Evolutionary conservation across 2,113 vertebrate genomes (phyloP).

Genomic region (Cyprinodon tularosa): DNA sequence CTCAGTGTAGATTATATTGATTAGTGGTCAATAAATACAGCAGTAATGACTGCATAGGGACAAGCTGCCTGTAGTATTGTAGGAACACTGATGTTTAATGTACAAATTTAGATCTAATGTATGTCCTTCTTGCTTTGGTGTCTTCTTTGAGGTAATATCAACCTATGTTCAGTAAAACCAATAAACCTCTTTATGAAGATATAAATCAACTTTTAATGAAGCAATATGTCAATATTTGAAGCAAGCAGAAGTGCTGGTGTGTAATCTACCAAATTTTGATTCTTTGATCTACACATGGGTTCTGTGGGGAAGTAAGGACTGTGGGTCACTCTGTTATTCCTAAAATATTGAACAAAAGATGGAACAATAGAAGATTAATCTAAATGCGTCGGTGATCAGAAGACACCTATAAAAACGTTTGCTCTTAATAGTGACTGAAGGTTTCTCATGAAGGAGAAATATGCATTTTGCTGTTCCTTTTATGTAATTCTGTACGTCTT

Average conservation of each 20-base stretch:
- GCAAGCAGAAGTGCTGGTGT: background rate
- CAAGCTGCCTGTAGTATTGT: constrained; percentile 22
- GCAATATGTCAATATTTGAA: background rate
- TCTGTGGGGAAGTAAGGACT: constrained; percentile 21
- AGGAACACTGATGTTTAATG: constrained; percentile 2
- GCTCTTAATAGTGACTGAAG: background rate
- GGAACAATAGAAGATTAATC: no score
- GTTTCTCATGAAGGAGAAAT: background rate
- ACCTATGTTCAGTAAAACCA: background rate
- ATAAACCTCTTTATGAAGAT: background rate
- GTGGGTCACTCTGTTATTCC: constrained; percentile 1
- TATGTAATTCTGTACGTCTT: background rate
- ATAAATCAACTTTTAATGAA: background rate
- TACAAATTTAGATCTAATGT: background rate
- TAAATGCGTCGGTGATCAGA: no score
- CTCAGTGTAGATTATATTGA: constrained; percentile 56
- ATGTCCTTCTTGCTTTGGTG: background rate
- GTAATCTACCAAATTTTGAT: constrained; percentile 11
- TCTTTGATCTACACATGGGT: background rate
- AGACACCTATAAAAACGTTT: no score
- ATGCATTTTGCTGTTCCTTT: background rate
- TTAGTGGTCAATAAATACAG: constrained; percentile 43
- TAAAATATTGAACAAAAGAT: background rate
- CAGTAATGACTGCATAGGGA: constrained; percentile 27
- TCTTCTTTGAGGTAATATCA: constrained; percentile 6